A percentile compares a stretch with the other conserved stretches of the same genome.
These are phyloP conservation scores for Cryptotermes secundus DNA, from an alignment of 1,140 invertebrate genomes.

Conservation along the genomic window DNA sequence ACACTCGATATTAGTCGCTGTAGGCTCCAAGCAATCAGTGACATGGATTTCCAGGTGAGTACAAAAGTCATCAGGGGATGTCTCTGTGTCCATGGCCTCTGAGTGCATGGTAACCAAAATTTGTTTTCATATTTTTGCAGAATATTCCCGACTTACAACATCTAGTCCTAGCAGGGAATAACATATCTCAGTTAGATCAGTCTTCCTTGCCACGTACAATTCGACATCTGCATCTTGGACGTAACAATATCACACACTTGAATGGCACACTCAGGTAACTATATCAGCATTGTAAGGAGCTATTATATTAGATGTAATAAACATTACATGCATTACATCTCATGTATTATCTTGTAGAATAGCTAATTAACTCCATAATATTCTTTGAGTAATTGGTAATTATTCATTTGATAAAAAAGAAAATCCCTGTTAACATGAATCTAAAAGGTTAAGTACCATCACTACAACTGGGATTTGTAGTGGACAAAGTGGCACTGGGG, in stretches of 20 bases:
- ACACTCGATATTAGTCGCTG: slow-evolving; percentile 72
- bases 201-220: slow-evolving; percentile 64
- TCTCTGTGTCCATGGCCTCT: not conserved
- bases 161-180: slow-evolving; percentile 68
- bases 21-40: slow-evolving; percentile 61
- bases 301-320: too few relatives aligned
- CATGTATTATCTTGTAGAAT: too few relatives aligned
- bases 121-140: slow-evolving; percentile 44
- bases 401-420: too few relatives aligned
- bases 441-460: too few relatives aligned
- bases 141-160: slow-evolving; percentile 66
- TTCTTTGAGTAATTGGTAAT: too few relatives aligned
- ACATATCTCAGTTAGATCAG: slow-evolving; percentile 64
- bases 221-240: slow-evolving; percentile 66
- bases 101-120: too few relatives aligned
- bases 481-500: too few relatives aligned
- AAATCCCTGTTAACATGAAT: too few relatives aligned
- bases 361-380: too few relatives aligned
- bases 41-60: slow-evolving; percentile 62
- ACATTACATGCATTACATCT: too few relatives aligned
- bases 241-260: slow-evolving; percentile 68
- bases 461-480: too few relatives aligned
- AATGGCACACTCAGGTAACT: slow-evolving; percentile 67
- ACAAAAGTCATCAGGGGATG: not conserved
- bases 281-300: not conserved